Base-by-base conservation (phyloP, 2,113 vertebrate species). In the Tragelaphus strepsiceros region DNA sequence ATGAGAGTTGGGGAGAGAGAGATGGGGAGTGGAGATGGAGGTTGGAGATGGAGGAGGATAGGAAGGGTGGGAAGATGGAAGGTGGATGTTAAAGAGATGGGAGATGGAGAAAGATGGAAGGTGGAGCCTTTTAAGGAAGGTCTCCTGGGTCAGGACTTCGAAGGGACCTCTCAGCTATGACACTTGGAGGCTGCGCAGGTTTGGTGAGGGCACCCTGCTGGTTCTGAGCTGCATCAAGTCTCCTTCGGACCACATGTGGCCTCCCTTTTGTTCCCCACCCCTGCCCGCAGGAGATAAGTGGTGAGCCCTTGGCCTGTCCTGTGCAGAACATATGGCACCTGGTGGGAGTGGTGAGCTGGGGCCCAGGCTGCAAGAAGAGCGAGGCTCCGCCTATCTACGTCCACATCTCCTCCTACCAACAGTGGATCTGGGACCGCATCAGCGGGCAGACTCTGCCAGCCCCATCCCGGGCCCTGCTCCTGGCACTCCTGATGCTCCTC, bases 291-390 rank as follows among this genome's bases (percentile, higher is more conserved):
- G 98, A 98, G 85, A 2, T 7, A 2, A 83, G 94, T 1, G 97
- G 97, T 1, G 96, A 98, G 58, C 97, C 98, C 22, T 59, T 98
- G 86, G 54, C 39, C 93, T 98, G 97, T 54, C 28, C 53, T 7
- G 35, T 39, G 11, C 82, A 54, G 9, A 10, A 9, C 10, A 56
- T 19, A 0, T 97, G 98, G 78, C 82, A 97, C 94, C 92, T 98
- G 56, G 86, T 93, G n/a, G 98, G 98, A 1, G 0, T 97, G 84
- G 59, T 89, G 78, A 98, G 94, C 93, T 98, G 97, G 97, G 94
- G 96, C 16, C n/a, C 96, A 0, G 97, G 97, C 83, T 97, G 97
- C 64, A 1, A 19, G 5, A 7, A 94, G 14, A 17, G 1, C 0
- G 8, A 93, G 43, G 78, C 96, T 13, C 98, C 94, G 0, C 95